Percentiles rank a stretch among this genome's conserved stretches.
Conservation (phyloP, 2,888 invertebrate species). For the Caenorhabditis zanzibari region DNA sequence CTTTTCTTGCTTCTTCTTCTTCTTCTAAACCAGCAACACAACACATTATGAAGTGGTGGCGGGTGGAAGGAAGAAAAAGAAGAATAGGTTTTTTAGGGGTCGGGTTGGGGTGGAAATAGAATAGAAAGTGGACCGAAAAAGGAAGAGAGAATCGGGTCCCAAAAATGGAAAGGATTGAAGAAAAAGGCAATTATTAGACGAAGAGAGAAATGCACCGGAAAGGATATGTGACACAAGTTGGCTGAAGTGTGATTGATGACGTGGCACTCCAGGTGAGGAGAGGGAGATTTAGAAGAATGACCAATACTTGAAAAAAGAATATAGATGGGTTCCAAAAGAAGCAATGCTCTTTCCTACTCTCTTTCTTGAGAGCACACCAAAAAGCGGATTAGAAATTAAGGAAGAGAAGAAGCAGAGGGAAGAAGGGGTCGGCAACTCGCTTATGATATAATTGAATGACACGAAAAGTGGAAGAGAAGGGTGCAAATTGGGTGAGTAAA, state of each 20-base stretch:
- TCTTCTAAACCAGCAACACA: conserved; percentile 35
- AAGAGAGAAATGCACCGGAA: conserved; percentile 34
- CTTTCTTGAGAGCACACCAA: conserved; percentile 26
- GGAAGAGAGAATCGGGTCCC: conserved; percentile 5
- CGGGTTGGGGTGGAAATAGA: conserved; percentile 3
- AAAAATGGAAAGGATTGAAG: conserved; percentile 38
- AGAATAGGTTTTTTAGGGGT: conserved; percentile 34
- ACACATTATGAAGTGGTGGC: conserved; percentile 53
- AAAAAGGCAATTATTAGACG: conserved; percentile 44
- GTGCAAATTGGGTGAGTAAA: conserved; percentile 18
- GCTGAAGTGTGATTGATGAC: conserved; percentile 41
- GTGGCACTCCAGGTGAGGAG: conserved; percentile 11
- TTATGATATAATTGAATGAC: conserved; percentile 62
- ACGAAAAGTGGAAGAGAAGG: conserved; percentile 13
- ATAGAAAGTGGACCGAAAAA: conserved; percentile 33
- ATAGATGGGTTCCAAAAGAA: not conserved
- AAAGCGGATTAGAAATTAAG: conserved; percentile 55
- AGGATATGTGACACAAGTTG: conserved; percentile 48
- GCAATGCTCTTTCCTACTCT: conserved; percentile 12
- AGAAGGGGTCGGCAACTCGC: conserved; percentile 37
- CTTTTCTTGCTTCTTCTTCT: conserved; percentile 5
- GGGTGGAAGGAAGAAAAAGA: conserved; percentile 23
- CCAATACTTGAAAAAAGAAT: not conserved
- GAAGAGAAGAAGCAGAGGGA: conserved; percentile 14
- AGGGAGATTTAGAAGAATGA: not conserved